A percentile compares a stretch with the other conserved stretches of the same genome.
phyloP scores from a whole-genome alignment of 2,113 vertebrate species.

The Burhinus oedicnemus region DNA sequence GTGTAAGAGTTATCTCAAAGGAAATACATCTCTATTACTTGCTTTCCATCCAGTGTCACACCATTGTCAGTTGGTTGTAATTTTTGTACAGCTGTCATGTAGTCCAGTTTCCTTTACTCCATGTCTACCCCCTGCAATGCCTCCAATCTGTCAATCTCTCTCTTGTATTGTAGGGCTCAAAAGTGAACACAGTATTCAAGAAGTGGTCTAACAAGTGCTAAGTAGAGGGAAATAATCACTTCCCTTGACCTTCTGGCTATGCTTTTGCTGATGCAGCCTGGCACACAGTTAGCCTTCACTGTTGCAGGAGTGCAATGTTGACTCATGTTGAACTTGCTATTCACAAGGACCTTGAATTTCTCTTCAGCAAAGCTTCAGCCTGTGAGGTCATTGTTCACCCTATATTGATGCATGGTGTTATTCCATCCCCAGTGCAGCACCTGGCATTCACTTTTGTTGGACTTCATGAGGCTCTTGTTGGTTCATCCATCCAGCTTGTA shows the following conservation, averaged over 20 bases:
- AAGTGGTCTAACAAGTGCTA: background rate
- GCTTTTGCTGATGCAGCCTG: background rate
- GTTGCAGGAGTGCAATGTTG: background rate
- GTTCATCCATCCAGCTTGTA: background rate
- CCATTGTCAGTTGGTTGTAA: background rate
- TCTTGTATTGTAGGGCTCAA: background rate
- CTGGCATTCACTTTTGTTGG: background rate
- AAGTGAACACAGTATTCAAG: background rate
- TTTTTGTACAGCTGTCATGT: background rate
- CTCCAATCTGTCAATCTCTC: background rate
- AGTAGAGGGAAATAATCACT: background rate
- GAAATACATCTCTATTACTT: background rate
- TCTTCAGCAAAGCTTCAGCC: background rate
- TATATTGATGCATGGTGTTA: background rate
- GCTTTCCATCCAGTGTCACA: background rate
- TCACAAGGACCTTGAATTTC: background rate
- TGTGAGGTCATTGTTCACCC: background rate
- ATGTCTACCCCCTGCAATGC: background rate
- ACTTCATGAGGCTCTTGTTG: background rate
- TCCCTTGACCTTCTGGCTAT: background rate
- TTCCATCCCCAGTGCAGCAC: background rate
- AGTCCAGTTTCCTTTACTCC: background rate
- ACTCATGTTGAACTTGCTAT: background rate
- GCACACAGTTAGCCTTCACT: background rate
- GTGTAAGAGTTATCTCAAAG: background rate